Conservation (phyloP, 92 coral and sea anemone genomes). For the Porites rus region DNA sequence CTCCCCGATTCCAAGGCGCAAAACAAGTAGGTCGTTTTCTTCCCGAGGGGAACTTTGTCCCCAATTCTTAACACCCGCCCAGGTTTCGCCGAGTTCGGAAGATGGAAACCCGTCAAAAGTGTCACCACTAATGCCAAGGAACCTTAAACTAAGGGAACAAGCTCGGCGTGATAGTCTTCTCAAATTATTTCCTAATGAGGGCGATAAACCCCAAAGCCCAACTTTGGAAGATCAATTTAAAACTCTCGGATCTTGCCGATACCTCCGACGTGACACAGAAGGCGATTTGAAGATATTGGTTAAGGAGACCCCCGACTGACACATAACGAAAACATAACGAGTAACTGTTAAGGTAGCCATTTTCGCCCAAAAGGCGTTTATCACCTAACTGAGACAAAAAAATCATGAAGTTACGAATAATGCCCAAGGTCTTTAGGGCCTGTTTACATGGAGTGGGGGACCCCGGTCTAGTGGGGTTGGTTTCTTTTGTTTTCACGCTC, state of each 20-base stretch:
- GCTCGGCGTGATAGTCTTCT: conserved; percentile 48
- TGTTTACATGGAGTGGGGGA: too few relatives aligned
- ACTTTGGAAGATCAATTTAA: conserved; percentile 77
- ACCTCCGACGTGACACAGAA: conserved; percentile 44
- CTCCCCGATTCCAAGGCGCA: background rate
- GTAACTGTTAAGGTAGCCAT: too few relatives aligned
- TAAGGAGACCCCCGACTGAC: background rate
- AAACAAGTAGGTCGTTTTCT: conserved; percentile 6
- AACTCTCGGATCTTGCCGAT: conserved; percentile 74
- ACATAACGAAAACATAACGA: background rate
- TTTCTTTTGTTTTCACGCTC: too few relatives aligned
- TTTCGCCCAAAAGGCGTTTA: too few relatives aligned
- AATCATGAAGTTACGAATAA: too few relatives aligned
- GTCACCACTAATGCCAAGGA: conserved; percentile 60
- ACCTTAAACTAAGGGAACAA: conserved; percentile 48
- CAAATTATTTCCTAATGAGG: conserved; percentile 8
- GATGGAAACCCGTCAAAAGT: background rate
- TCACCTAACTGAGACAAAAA: too few relatives aligned
- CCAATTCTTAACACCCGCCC: background rate
- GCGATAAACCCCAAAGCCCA: conserved; percentile 9
- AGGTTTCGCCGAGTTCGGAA: background rate
- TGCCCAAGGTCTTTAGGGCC: too few relatives aligned
- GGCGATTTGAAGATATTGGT: background rate
- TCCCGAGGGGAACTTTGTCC: conserved; percentile 7
- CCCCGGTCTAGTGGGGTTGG: too few relatives aligned